Evolutionary conservation across 2,797 vertebrate species (phyloP).

Genomic region (Corythornis leucogaster): DNA sequence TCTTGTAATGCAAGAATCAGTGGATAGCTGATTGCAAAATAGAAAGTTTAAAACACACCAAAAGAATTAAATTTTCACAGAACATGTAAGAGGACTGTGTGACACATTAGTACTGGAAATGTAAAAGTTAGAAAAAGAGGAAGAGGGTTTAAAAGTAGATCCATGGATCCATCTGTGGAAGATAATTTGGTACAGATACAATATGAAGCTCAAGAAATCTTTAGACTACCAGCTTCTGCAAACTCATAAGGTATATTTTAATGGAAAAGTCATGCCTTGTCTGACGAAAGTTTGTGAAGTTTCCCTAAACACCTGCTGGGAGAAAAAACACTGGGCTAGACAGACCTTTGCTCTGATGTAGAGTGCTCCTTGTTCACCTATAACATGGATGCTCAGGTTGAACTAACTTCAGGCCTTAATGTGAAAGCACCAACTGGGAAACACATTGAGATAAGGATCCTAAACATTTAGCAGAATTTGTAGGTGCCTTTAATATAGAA

Average conservation of each 20-base stretch:
- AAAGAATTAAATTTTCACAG: neutral
- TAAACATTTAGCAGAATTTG: neutral
- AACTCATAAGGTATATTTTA: neutral
- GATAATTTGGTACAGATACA: fast-evolving
- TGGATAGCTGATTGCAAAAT: neutral
- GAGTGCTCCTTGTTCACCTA: neutral
- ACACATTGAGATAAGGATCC: fast-evolving
- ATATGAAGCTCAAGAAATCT: neutral
- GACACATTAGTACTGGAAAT: neutral
- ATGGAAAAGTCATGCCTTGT: neutral
- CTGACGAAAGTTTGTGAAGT: neutral
- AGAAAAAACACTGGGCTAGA: neutral
- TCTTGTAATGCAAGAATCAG: neutral
- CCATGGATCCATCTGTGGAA: neutral
- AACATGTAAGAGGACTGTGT: neutral
- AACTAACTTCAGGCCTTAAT: neutral
- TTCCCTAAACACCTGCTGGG: neutral
- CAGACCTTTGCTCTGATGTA: neutral
- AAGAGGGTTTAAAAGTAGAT: neutral
- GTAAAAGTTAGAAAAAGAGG: neutral
- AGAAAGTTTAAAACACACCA: neutral
- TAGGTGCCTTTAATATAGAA: neutral
- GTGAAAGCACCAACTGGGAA: neutral
- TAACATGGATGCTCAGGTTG: neutral
- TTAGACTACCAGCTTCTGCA: neutral